Evolutionary conservation across 2,888 invertebrate species (phyloP), one percentile per base, ranked within the genome.

Genomic region (Cabera pusaria): DNA sequence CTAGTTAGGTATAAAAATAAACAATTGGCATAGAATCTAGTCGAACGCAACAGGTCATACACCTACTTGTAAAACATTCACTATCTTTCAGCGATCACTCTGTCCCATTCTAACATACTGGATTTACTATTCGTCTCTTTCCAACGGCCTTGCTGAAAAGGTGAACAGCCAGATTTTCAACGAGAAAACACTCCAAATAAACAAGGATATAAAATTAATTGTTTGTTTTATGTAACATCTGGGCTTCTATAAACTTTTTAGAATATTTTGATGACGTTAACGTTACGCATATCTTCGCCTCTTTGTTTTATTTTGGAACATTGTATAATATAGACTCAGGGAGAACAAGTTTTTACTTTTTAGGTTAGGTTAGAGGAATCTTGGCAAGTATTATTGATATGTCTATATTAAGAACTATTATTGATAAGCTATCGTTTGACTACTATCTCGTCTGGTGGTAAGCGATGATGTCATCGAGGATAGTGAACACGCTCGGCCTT

Each of bases 71-170:
- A 36, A 39, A 48, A 53, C 59, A 39, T 59, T 54, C 49, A 54
- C 11, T 49, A 55, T 62, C 59, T 56, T 50, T 62, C 64, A 64
- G 42, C 52, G 37, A 9, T 33, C 22, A 23, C 34, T 10, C 32
- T 22, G 6, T 58, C 61, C 49, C 54, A 41, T 20, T 65, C 56
- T 45, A 17, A 43, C 53, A 16, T 35, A 12, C 26, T 21, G 27
- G 23, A 34, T 28, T 33, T 32, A 26, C 24, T 27, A 2, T 27
- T 23, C 11, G 7, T 68, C 66, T 62, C 56, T 47, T 11, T 67
- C 55, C 31, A 31, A 46, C 60, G 68, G 72, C 77, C 76, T 77
- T 76, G 75, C 25, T 16, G 21, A 63, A 65, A 62, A 72, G 76
- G 70, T 76, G 62, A 78, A 75, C 52, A 74, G 50, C 69, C 74